phyloP scores from a whole-genome alignment of 2,888 invertebrate genomes.

The Philereme transversata region DNA sequence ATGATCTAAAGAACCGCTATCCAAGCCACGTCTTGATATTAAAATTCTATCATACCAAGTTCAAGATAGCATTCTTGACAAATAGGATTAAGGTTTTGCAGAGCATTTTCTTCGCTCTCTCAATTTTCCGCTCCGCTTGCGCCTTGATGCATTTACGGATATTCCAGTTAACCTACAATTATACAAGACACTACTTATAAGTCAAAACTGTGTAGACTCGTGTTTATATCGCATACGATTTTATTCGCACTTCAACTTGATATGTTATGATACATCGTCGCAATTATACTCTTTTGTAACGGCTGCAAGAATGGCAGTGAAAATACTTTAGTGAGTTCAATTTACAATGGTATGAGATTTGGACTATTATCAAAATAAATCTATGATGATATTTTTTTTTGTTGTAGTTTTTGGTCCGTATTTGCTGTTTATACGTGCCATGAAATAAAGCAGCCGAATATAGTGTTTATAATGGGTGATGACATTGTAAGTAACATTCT shows the following conservation, averaged over 20 bases:
- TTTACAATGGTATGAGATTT: background rate
- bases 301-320: constrained; percentile 12
- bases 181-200: constrained; percentile 27
- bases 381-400: background rate
- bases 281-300: background rate
- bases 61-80: constrained; percentile 22
- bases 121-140: constrained; percentile 38
- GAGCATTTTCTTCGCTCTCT: constrained; percentile 23
- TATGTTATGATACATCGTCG: background rate
- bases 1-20: background rate
- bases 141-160: constrained; percentile 30
- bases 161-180: constrained; percentile 28
- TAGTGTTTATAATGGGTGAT: constrained; percentile 90
- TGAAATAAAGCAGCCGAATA: constrained; percentile 80
- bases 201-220: constrained; percentile 10
- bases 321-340: constrained; percentile 22
- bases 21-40: constrained; percentile 13
- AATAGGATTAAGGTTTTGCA: constrained; percentile 17
- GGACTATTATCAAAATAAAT: background rate
- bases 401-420: constrained; percentile 33
- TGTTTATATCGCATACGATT: background rate
- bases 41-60: constrained; percentile 19
- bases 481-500: constrained; percentile 86
- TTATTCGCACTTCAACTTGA: constrained; percentile 1
- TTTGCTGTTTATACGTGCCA: constrained; percentile 31